phyloP scores from a whole-genome alignment of 1,140 invertebrate genomes.

The Galleria mellonella region DNA sequence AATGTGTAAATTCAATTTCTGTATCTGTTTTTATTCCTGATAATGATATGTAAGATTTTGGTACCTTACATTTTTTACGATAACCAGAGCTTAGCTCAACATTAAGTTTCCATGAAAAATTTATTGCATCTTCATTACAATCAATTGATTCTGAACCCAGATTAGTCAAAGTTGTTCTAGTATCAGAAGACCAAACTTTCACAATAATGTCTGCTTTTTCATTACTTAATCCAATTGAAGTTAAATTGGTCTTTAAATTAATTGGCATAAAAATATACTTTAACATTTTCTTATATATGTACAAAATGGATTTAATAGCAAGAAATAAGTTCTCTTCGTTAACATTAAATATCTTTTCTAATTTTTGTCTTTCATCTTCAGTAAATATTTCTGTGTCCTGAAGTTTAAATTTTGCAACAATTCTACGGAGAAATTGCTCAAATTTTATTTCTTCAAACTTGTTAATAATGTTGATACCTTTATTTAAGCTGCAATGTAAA shows the following conservation, averaged over 20 bases:
- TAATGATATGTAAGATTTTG: constrained; percentile 48
- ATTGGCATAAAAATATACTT: constrained; percentile 60
- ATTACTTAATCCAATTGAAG: constrained; percentile 37
- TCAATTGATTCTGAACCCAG: constrained; percentile 25
- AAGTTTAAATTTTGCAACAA: constrained; percentile 43
- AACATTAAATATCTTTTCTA: constrained; percentile 55
- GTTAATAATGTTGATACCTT: constrained; percentile 45
- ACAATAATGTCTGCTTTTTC: constrained; percentile 47
- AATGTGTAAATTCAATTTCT: constrained; percentile 52
- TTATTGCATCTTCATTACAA: constrained; percentile 28
- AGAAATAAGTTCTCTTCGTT: constrained; percentile 40
- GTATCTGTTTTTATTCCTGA: constrained; percentile 20
- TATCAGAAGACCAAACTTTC: constrained; percentile 58
- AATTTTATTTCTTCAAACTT: constrained; percentile 44
- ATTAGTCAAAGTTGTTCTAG: constrained; percentile 41
- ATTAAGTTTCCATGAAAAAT: constrained; percentile 56
- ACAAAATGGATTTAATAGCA: constrained; percentile 49
- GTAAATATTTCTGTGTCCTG: constrained; percentile 51
- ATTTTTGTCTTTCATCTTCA: constrained; percentile 46
- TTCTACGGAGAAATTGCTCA: constrained; percentile 53
- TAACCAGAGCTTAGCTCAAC: constrained; percentile 57
- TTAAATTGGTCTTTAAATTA: constrained; percentile 48
- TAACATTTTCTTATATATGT: constrained; percentile 51
- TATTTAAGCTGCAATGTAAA: constrained; percentile 43
- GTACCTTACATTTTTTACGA: constrained; percentile 50